Percentiles rank a stretch among this genome's conserved stretches.
Evolutionary conservation across 2,888 invertebrate species (phyloP).

Genomic region (Luperina nickerlii): DNA sequence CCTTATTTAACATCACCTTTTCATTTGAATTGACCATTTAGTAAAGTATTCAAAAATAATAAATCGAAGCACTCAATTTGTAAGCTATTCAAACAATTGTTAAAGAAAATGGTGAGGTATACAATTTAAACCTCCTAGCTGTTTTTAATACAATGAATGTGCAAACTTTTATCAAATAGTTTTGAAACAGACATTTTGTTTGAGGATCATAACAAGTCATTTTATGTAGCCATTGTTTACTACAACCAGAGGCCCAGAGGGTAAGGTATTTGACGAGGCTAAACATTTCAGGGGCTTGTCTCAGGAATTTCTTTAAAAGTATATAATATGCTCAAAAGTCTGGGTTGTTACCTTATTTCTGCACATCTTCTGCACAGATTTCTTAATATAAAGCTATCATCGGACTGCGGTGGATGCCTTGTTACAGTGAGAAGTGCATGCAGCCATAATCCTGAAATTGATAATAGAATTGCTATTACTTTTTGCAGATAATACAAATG

Average conservation of each 20-base stretch:
- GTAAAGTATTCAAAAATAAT: no score
- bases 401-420: slow-evolving; percentile 92
- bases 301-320: not conserved
- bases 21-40: not conserved
- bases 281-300: not conserved
- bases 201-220: not conserved
- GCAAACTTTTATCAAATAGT: no score
- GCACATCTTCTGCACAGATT: slow-evolving; percentile 92
- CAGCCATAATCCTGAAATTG: slow-evolving; percentile 92
- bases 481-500: not conserved
- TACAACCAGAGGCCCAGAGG: not conserved
- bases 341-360: slow-evolving; percentile 84
- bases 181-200: not conserved
- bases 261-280: not conserved
- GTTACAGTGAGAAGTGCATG: slow-evolving; percentile 92
- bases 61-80: no score
- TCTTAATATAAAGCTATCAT: slow-evolving; percentile 92
- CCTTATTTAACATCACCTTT: not conserved
- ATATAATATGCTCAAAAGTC: not conserved
- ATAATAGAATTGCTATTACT: not conserved
- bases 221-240: not conserved
- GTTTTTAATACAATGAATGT: not conserved
- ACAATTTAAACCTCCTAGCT: not conserved
- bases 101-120: not conserved
- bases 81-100: not conserved